Evolutionary conservation across 1,140 invertebrate genomes (phyloP).

Genomic region (Ceratitis capitata): DNA sequence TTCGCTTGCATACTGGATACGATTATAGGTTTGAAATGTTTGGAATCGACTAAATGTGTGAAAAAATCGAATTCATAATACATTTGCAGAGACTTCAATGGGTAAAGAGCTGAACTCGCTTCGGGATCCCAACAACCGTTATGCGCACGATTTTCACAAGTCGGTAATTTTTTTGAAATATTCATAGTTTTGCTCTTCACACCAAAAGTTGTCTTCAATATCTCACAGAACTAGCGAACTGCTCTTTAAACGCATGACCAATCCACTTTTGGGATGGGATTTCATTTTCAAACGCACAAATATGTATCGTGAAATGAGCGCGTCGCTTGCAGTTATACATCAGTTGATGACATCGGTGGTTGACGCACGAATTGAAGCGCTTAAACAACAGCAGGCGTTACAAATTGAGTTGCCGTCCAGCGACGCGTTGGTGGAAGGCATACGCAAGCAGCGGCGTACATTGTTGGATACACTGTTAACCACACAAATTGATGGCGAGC

Average conservation of each 20-base stretch:
- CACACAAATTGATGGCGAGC: constrained; percentile 45
- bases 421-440: neutral
- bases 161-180: neutral
- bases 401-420: too few species aligned
- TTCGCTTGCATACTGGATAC: constrained; percentile 58
- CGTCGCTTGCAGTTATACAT: constrained; percentile 54
- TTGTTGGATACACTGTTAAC: constrained; percentile 54
- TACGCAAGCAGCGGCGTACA: constrained; percentile 38
- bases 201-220: neutral
- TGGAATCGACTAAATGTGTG: constrained; percentile 58
- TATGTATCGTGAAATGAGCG: constrained; percentile 47
- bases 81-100: constrained; percentile 56
- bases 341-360: constrained; percentile 51
- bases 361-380: constrained; percentile 39
- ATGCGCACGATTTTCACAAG: constrained; percentile 50
- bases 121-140: constrained; percentile 43
- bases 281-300: constrained; percentile 51
- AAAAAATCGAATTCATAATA: neutral
- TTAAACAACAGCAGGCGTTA: constrained; percentile 7
- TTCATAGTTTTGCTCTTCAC: neutral
- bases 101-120: constrained; percentile 53
- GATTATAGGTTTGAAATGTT: constrained; percentile 54
- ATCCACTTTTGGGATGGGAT: constrained; percentile 54
- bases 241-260: constrained; percentile 61
- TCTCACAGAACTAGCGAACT: constrained; percentile 47